Percentiles rank a stretch among this genome's conserved stretches.
Conservation (phyloP, 1,140 invertebrate genomes). For the Drosophila lini region DNA sequence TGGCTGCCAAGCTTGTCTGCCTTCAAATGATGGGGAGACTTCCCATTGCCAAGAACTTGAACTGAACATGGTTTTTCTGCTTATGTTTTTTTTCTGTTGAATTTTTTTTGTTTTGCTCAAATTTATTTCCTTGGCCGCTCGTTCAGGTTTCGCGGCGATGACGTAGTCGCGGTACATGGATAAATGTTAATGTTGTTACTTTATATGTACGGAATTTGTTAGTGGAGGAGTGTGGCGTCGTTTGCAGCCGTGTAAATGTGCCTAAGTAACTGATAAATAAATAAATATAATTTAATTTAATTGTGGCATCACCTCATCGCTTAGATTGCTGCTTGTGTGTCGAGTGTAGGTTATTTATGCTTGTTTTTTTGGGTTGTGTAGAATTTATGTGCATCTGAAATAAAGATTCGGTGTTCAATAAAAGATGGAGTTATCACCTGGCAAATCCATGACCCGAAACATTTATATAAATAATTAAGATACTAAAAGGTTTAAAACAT, state of each 20-base stretch:
- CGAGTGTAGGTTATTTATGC: constrained; percentile 13
- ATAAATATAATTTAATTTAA: constrained; percentile 45
- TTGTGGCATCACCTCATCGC: constrained; percentile 55
- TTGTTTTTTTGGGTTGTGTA: not conserved
- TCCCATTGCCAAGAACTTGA: constrained; percentile 76
- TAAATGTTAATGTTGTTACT: constrained; percentile 30
- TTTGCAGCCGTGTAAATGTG: constrained; percentile 17
- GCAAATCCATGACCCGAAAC: not conserved
- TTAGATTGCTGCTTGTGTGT: constrained; percentile 14
- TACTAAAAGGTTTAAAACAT: not conserved
- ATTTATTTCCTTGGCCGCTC: constrained; percentile 8
- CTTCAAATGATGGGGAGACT: constrained; percentile 36
- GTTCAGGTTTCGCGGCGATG: constrained; percentile 55
- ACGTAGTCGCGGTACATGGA: constrained; percentile 53
- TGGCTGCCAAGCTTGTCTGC: constrained; percentile 63
- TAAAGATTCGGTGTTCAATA: constrained; percentile 37
- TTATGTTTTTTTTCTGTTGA: constrained; percentile 18
- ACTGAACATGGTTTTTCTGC: constrained; percentile 46
- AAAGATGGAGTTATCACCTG: constrained; percentile 2
- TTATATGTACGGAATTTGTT: constrained; percentile 32
- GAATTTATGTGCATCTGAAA: constrained; percentile 56
- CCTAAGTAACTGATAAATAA: constrained; percentile 49
- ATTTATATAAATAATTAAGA: constrained; percentile 1
- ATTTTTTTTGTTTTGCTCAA: constrained; percentile 32
- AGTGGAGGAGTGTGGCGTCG: constrained; percentile 14